Percentiles rank a stretch among this genome's conserved stretches.
Conservation (phyloP, 2,888 invertebrate genomes). For the Apotomis turbidana region DNA sequence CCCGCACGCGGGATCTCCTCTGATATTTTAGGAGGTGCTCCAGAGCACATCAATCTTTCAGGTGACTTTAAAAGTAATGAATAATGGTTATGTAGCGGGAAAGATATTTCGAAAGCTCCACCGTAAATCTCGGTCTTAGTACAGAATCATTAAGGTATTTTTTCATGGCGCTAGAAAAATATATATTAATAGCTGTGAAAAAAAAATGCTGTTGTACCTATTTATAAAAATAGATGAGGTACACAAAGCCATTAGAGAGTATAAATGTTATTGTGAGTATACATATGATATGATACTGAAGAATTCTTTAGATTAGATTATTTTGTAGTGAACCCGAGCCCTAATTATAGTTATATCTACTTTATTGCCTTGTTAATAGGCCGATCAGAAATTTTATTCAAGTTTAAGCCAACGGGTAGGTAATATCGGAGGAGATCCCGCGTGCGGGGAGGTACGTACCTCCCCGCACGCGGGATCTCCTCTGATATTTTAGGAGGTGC, state of each 20-base stretch:
- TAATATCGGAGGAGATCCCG: constrained; percentile 62
- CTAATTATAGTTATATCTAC: too few species aligned
- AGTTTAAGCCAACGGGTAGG: too few species aligned
- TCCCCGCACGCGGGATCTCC: constrained; percentile 54
- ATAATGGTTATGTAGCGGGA: constrained; percentile 46
- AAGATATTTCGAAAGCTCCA: constrained; percentile 26
- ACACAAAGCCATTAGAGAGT: too few species aligned
- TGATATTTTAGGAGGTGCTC: constrained; percentile 72
- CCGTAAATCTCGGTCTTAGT: constrained; percentile 32
- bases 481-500: constrained; percentile 71
- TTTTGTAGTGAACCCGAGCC: too few species aligned
- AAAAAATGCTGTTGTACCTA: not conserved
- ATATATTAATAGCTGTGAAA: not conserved
- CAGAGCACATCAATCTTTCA: constrained; percentile 78
- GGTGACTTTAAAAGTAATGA: constrained; percentile 62
- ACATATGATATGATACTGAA: too few species aligned
- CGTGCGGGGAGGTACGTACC: constrained; percentile 65
- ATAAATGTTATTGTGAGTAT: too few species aligned
- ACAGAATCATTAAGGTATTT: constrained; percentile 24
- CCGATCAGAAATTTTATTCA: too few species aligned
- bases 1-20: constrained; percentile 53
- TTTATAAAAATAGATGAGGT: too few species aligned
- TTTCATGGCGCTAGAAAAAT: not conserved
- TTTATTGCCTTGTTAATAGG: too few species aligned
- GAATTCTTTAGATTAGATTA: too few species aligned